phyloP scores from a whole-genome alignment of 2,797 vertebrate genomes.

The Urosaurus nigricauda region DNA sequence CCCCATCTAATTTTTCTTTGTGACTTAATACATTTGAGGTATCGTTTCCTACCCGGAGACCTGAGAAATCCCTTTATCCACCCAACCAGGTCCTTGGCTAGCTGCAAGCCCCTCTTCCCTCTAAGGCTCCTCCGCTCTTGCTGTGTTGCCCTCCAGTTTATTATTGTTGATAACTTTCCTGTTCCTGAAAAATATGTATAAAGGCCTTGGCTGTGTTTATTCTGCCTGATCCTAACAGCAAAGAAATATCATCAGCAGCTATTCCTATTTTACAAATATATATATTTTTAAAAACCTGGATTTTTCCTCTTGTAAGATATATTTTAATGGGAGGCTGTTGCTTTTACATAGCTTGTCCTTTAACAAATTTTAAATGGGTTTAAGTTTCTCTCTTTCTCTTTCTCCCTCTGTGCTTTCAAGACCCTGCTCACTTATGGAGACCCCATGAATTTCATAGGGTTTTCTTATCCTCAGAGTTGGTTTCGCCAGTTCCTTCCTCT shows the following conservation, averaged over 20 bases:
- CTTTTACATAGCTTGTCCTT: too few relatives aligned
- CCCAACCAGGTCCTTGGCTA: slow-evolving; percentile 56
- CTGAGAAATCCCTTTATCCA: slow-evolving; percentile 58
- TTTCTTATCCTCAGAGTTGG: too few relatives aligned
- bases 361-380: too few relatives aligned
- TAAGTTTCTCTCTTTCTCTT: too few relatives aligned
- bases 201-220: background rate
- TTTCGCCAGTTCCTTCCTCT: too few relatives aligned
- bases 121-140: slow-evolving; percentile 24
- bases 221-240: background rate
- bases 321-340: too few relatives aligned
- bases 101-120: slow-evolving; percentile 43
- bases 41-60: slow-evolving; percentile 71
- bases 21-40: slow-evolving; percentile 79
- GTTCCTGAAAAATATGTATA: background rate
- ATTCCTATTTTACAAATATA: background rate
- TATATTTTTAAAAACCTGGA: background rate
- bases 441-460: too few relatives aligned
- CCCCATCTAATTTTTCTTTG: slow-evolving; percentile 79
- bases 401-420: too few relatives aligned
- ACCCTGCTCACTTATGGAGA: too few relatives aligned
- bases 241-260: background rate
- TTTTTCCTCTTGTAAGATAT: background rate
- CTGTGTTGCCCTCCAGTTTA: slow-evolving; percentile 16
- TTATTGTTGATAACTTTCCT: slow-evolving; percentile 1